Evolutionary conservation across 2,888 invertebrate genomes (phyloP).

Genomic region (Perizoma flavofasciatum): DNA sequence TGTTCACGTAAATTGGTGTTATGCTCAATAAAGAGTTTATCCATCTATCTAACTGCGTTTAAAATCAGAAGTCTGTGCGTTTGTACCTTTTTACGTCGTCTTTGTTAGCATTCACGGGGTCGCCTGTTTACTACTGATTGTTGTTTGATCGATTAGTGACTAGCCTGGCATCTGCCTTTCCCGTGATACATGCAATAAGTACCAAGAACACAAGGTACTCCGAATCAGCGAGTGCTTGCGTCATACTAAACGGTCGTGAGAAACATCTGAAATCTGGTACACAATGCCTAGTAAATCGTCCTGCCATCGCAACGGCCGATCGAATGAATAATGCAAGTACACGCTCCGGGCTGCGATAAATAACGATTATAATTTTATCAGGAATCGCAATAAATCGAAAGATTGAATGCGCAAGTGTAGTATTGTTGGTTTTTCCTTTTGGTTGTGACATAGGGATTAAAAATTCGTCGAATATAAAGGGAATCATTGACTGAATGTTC

Average conservation of each 20-base stretch:
- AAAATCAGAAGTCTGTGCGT: no score
- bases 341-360: slow-evolving; percentile 68
- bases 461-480: slow-evolving; percentile 9
- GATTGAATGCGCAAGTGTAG: slow-evolving; percentile 55
- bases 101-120: no score
- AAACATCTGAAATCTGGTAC: slow-evolving; percentile 48
- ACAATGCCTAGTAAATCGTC: slow-evolving; percentile 68
- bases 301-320: slow-evolving; percentile 58
- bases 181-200: no score
- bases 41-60: no score
- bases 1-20: no score
- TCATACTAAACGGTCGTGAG: slow-evolving; percentile 55
- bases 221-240: slow-evolving; percentile 45
- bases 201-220: slow-evolving; percentile 2
- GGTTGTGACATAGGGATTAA: slow-evolving; percentile 27
- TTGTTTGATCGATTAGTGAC: no score
- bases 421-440: slow-evolving; percentile 48
- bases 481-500: no score
- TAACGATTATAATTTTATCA: slow-evolving; percentile 81
- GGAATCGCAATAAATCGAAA: slow-evolving; percentile 70
- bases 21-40: no score
- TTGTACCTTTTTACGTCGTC: no score
- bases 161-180: no score
- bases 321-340: slow-evolving; percentile 76
- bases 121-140: no score